Base-by-base conservation (phyloP, 2,888 invertebrate genomes). In the Steinernema hermaphroditum region DNA sequence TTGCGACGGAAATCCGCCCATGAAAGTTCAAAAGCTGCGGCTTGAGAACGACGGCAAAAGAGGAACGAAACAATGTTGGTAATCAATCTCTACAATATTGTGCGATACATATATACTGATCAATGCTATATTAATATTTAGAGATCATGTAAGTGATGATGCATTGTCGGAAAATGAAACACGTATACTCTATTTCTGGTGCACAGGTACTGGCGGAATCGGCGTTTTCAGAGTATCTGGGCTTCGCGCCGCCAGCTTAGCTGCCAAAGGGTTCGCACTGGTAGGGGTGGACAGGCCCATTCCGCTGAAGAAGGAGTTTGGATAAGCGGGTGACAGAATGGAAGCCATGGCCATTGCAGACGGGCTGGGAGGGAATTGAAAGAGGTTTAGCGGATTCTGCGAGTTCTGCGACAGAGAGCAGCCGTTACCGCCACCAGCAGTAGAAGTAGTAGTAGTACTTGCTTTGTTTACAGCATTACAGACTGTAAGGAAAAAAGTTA, bases 281-380 rank as follows among this genome's bases (percentile, higher is more conserved):
- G 62, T 62, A 22, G 62, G 62, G 29, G 62, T 62, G 16, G 62
- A 62, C 8, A 62, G 29, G 32, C 16, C 16, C 62, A 62, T 62
- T 24, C 62, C 62, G 62, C 34, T 62, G 62, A 62, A 62, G 32
- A 62, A 62, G 32, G 62, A 62, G 34, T 62, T 62, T 16, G 62
- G 62, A 32, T 62, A 62, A 9, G 62, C 62, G 8, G 62, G 62
- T 6, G 62, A 62, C 9, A 62, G 62, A 29, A 62, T 29, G 27
- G 62, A 62, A 62, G 62, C 62, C 62, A 62, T 62, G 32, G 62
- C 62, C 62, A 62, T 62, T 24, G 62, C 62, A 29, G 74, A 43
- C 16, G 75, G 72, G 16, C 73, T 70, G 34, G 76, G 76, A 14
- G 75, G 77, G 68, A 78, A 78, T 16, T 75, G 74, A 73, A 77